A percentile compares a stretch with the other conserved stretches of the same genome.
Conservation (phyloP, 1,140 invertebrate species). For the Leptinotarsa texana region DNA sequence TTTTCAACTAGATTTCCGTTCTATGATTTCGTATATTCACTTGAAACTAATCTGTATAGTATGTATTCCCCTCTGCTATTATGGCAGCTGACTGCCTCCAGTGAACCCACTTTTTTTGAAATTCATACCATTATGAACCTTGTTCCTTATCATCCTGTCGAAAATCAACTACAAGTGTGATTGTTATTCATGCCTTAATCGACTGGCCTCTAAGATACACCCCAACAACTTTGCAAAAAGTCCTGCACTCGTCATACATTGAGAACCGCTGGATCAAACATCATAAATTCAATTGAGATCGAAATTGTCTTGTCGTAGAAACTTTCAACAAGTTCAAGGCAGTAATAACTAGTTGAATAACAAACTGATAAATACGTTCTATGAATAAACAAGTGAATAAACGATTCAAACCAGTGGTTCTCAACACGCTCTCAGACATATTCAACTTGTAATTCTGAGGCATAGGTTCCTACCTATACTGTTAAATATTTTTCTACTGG, state of each 20-base stretch:
- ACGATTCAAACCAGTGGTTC: not conserved
- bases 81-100: too few relatives aligned
- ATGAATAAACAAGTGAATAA: not conserved
- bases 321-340: not conserved
- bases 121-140: not conserved
- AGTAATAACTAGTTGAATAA: not conserved
- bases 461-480: slow-evolving; percentile 59
- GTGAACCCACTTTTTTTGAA: not conserved
- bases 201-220: not conserved
- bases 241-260: not conserved
- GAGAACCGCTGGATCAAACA: not conserved
- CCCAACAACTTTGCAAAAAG: not conserved
- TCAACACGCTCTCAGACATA: not conserved
- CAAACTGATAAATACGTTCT: not conserved
- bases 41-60: too few relatives aligned
- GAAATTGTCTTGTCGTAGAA: not conserved
- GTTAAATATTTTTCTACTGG: slow-evolving; percentile 67
- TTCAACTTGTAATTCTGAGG: slow-evolving; percentile 8
- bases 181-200: not conserved
- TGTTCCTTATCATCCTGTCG: not conserved
- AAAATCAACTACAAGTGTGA: not conserved
- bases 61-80: too few relatives aligned
- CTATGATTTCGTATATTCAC: too few relatives aligned
- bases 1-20: too few relatives aligned
- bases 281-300: too few relatives aligned